phyloP scores from a whole-genome alignment of 2,113 vertebrate genomes.

The Oreotrochilus melanogaster region DNA sequence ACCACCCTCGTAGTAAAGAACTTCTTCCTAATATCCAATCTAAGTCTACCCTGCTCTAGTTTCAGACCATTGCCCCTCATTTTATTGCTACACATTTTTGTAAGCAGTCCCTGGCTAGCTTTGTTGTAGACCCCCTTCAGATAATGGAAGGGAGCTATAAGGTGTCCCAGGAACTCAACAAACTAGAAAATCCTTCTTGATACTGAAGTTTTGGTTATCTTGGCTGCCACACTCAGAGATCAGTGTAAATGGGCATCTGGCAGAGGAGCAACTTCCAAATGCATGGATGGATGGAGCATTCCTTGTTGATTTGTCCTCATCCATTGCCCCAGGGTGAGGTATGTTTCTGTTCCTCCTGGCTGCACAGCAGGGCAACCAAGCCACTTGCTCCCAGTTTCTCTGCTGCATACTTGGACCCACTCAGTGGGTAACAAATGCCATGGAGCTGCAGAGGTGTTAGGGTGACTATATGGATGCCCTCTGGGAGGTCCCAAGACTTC shows the following conservation, averaged over 20 bases:
- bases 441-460: fast-evolving
- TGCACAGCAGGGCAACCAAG: background rate
- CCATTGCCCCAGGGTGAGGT: fast-evolving
- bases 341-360: background rate
- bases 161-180: too few species aligned
- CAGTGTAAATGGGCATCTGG: background rate
- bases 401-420: background rate
- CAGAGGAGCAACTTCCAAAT: background rate
- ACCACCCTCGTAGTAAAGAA: too few species aligned
- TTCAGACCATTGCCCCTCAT: too few species aligned
- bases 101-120: too few species aligned
- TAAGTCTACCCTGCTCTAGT: too few species aligned
- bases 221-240: background rate
- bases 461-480: background rate
- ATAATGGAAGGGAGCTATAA: too few species aligned
- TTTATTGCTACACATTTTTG: too few species aligned
- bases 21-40: too few species aligned
- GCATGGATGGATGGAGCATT: too few species aligned
- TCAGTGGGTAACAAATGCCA: background rate
- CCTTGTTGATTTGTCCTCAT: background rate
- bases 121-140: too few species aligned
- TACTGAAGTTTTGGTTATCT: background rate
- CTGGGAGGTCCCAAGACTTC: background rate
- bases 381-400: background rate
- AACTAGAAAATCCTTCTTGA: background rate